phyloP scores from a whole-genome alignment of 2,888 invertebrate species.

The Eulithis testata region DNA sequence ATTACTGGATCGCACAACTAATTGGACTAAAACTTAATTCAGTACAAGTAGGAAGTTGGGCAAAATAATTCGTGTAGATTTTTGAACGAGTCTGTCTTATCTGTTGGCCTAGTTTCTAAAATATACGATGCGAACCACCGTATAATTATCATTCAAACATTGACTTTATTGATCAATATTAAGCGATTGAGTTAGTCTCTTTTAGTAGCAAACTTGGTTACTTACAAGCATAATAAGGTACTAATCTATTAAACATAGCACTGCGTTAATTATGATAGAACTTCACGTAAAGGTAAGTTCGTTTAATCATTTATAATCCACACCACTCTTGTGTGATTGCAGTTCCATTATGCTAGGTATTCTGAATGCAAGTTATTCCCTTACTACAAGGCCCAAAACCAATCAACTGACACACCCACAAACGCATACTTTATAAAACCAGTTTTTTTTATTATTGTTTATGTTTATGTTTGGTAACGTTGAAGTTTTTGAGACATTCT shows the following conservation, averaged over 20 bases:
- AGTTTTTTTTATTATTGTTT: slow-evolving; percentile 6
- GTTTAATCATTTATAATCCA: too few relatives aligned
- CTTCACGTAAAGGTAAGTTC: too few relatives aligned
- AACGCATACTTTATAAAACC: slow-evolving; percentile 17
- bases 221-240: slow-evolving; percentile 7
- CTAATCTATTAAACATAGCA: too few relatives aligned
- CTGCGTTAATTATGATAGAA: too few relatives aligned
- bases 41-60: neutral
- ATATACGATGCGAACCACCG: too few relatives aligned
- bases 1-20: slow-evolving; percentile 13
- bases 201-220: neutral
- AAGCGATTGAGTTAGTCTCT: too few relatives aligned
- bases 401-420: slow-evolving; percentile 27
- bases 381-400: neutral
- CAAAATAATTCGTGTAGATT: neutral
- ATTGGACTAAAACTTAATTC: slow-evolving; percentile 7
- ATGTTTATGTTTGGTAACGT: slow-evolving; percentile 12
- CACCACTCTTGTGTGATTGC: neutral
- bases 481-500: neutral
- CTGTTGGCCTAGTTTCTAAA: too few relatives aligned
- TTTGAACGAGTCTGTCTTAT: too few relatives aligned
- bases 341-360: slow-evolving; percentile 3
- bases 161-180: neutral
- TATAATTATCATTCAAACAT: too few relatives aligned
- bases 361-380: slow-evolving; percentile 13